Conservation (phyloP, 2,888 invertebrate species). For the Noctua fimbriata region DNA sequence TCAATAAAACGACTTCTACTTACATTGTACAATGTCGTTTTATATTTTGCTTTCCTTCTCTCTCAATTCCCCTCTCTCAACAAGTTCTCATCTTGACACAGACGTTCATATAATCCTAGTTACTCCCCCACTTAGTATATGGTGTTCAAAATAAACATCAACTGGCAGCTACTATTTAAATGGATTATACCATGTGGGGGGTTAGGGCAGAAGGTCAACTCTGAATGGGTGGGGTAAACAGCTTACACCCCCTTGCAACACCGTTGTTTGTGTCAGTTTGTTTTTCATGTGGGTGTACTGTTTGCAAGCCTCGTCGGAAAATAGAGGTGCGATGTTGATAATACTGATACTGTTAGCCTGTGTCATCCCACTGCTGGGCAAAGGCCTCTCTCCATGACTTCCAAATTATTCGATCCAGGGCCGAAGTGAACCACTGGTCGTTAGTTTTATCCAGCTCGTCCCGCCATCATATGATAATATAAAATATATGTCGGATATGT, state of each 20-base stretch:
- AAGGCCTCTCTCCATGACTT: no score
- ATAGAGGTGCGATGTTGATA: not conserved
- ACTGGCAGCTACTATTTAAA: constrained; percentile 47
- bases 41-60: not conserved
- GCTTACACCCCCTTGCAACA: not conserved
- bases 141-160: constrained; percentile 51
- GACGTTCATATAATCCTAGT: constrained; percentile 47
- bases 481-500: no score
- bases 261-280: not conserved
- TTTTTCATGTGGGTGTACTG: not conserved
- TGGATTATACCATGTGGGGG: constrained; percentile 57
- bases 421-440: no score
- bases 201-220: constrained; percentile 19
- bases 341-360: no score
- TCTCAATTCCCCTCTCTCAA: constrained; percentile 12
- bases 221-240: not conserved
- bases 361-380: no score
- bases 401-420: no score
- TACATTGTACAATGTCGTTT: not conserved
- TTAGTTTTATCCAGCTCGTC: no score
- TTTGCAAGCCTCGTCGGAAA: not conserved
- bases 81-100: constrained; percentile 27
- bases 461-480: no score
- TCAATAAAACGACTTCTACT: no score
- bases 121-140: constrained; percentile 25